Conservation (phyloP, 2,797 vertebrate species). For the Benthosema pterotum region DNA sequence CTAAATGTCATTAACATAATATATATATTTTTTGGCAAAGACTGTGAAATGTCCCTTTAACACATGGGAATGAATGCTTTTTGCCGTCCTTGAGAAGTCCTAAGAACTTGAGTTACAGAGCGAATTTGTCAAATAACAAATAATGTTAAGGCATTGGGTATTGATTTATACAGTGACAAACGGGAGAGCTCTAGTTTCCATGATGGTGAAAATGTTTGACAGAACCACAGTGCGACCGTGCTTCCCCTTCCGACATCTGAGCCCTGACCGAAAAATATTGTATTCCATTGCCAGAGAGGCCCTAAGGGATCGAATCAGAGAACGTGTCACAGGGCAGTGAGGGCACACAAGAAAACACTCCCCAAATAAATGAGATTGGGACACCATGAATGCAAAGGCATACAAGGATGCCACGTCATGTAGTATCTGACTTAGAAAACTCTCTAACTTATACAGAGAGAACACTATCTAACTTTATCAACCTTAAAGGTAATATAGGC, state of each 20-base stretch:
- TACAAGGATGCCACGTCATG: too few species aligned
- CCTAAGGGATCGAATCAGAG: not conserved
- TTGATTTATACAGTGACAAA: slow-evolving; percentile 20
- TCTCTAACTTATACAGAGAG: too few species aligned
- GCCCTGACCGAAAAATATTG: too few species aligned
- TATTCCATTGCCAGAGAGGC: slow-evolving; percentile 2
- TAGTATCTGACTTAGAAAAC: too few species aligned
- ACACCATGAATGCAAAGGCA: slow-evolving; percentile 4
- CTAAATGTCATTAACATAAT: too few species aligned
- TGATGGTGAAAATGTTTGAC: slow-evolving; percentile 5
- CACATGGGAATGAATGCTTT: slow-evolving; percentile 39
- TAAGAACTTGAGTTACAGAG: slow-evolving; percentile 20
- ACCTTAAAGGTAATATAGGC: too few species aligned
- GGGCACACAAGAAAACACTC: slow-evolving; percentile 9
- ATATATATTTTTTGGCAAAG: too few species aligned
- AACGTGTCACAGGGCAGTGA: not conserved
- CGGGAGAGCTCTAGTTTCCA: slow-evolving; percentile 10
- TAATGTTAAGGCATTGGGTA: slow-evolving; percentile 28
- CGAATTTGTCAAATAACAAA: slow-evolving; percentile 27
- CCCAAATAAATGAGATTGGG: not conserved
- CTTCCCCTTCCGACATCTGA: not conserved
- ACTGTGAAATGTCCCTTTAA: too few species aligned
- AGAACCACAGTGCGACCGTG: slow-evolving; percentile 10
- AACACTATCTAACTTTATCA: too few species aligned
- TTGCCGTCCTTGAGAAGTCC: slow-evolving; percentile 24